Conservation (phyloP, 2,888 invertebrate genomes). For the Chymomyza procnemis region DNA sequence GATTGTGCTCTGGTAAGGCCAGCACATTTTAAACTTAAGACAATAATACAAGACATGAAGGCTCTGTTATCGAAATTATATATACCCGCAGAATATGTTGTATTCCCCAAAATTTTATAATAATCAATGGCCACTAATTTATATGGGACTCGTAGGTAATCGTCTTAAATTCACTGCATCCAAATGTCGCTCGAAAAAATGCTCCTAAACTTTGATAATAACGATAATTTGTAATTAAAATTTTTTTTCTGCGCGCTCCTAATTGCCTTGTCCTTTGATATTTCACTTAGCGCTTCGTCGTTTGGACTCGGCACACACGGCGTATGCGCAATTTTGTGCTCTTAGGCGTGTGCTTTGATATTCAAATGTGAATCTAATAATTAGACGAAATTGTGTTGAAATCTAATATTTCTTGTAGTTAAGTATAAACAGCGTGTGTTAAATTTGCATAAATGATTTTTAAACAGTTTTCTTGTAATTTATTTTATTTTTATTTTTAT, state of each 20-base stretch:
- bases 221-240: constrained; percentile 33
- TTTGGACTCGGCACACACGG: not conserved
- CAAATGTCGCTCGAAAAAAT: no score
- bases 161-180: no score
- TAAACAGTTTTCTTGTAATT: constrained; percentile 23
- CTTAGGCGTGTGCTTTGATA: constrained; percentile 37
- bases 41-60: no score
- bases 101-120: no score
- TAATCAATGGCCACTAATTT: no score
- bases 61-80: no score
- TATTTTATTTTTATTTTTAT: not conserved
- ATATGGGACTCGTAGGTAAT: no score
- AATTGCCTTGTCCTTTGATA: not conserved
- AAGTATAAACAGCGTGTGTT: constrained; percentile 14
- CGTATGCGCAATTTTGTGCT: constrained; percentile 26
- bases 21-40: no score
- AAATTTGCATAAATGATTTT: constrained; percentile 56
- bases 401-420: constrained; percentile 23
- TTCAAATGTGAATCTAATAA: constrained; percentile 44
- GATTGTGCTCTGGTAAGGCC: no score
- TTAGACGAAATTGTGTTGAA: constrained; percentile 32
- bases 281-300: not conserved
- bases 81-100: no score
- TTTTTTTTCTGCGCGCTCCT: not conserved
- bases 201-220: constrained; percentile 21